These are phyloP conservation scores for Silvanus unidentatus DNA, from an alignment of 2,888 invertebrate genomes.

Conservation along the genomic window DNA sequence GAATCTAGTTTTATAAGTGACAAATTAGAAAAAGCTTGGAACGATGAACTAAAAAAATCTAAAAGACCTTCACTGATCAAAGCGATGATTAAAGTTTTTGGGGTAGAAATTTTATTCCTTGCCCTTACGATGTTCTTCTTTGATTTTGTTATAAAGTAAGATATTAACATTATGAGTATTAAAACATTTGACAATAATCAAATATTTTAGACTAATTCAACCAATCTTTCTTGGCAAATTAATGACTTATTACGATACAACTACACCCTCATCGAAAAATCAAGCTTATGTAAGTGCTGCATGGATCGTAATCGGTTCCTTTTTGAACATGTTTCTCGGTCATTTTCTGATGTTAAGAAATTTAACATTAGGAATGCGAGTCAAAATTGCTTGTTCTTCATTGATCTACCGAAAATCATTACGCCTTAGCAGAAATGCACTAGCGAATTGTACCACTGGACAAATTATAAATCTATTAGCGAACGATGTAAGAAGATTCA, in stretches of 20 bases:
- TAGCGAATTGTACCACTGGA: constrained; percentile 76
- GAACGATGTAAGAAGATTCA: constrained; percentile 83
- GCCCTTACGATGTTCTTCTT: neutral
- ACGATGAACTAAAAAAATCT: neutral
- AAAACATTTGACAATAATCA: too few relatives aligned
- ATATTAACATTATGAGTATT: too few relatives aligned
- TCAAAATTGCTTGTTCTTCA: neutral
- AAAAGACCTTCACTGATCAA: neutral
- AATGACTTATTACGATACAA: constrained; percentile 1
- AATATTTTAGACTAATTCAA: neutral
- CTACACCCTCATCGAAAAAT: neutral
- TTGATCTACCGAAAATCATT: constrained; percentile 47
- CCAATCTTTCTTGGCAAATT: neutral
- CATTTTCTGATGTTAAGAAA: neutral
- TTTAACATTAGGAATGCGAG: neutral
- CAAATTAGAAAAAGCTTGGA: neutral
- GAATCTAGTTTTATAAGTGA: neutral
- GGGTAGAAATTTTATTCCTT: neutral
- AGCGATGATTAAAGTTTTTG: neutral
- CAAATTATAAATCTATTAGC: constrained; percentile 54
- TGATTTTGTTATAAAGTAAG: too few relatives aligned
- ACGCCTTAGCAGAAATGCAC: constrained; percentile 68
- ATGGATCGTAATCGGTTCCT: neutral
- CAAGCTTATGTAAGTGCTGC: neutral
- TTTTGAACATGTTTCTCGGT: neutral